These are phyloP conservation scores for Fratercula arctica DNA, from an alignment of 2,797 vertebrate species.

Conservation along the genomic window DNA sequence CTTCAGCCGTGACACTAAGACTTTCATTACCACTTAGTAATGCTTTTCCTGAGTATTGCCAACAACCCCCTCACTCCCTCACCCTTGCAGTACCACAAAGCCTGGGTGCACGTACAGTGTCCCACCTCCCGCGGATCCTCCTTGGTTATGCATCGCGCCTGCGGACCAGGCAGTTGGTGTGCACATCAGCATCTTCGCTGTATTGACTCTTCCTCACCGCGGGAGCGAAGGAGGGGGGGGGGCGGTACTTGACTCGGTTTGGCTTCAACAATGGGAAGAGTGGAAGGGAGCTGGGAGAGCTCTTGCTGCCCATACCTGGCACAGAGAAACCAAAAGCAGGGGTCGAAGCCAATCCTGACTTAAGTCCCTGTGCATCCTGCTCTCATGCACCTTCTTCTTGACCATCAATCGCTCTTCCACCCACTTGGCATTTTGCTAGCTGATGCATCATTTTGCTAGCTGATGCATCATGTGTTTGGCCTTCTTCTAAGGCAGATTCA, in stretches of 20 bases:
- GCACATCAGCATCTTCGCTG: rapidly evolving
- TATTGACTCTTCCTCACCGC: background rate
- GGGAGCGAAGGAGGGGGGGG: background rate
- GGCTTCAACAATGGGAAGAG: background rate
- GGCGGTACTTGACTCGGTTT: rapidly evolving
- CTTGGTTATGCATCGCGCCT: rapidly evolving
- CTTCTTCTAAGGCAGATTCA: background rate
- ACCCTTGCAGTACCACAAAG: background rate
- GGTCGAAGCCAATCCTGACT: background rate
- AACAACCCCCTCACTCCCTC: background rate
- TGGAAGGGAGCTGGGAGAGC: background rate
- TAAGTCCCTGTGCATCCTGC: background rate
- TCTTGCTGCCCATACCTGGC: background rate
- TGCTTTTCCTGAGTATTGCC: background rate
- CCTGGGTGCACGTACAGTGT: rapidly evolving
- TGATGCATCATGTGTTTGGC: background rate
- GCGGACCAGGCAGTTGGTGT: background rate
- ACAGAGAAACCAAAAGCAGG: background rate
- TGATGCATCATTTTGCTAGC: background rate
- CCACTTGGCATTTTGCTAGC: background rate
- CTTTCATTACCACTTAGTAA: background rate
- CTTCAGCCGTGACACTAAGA: background rate
- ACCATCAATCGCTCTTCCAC: background rate
- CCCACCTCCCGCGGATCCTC: rapidly evolving
- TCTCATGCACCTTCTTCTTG: background rate